Evolutionary conservation across 1,140 invertebrate species (phyloP).

Genomic region (Propsilocerus akamusi): DNA sequence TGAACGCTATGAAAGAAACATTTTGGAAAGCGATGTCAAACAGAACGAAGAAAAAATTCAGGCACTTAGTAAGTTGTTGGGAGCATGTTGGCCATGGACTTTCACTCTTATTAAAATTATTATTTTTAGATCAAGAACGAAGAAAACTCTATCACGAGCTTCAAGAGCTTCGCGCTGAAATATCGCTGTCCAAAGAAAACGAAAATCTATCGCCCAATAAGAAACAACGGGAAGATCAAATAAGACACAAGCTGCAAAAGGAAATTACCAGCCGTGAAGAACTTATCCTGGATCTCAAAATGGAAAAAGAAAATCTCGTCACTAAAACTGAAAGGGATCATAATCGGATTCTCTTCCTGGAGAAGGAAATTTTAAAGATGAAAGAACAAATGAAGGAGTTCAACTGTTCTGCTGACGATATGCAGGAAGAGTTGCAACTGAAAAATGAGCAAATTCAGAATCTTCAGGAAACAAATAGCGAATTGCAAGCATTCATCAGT

Average conservation of each 20-base stretch:
- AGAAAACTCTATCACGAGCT: not conserved
- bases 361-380: not conserved
- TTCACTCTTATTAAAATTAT: not conserved
- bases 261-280: not conserved
- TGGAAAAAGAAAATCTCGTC: not conserved
- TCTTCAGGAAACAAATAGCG: constrained; percentile 11
- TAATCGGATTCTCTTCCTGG: not conserved
- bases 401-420: not conserved
- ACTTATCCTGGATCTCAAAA: not conserved
- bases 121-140: not conserved
- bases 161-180: not conserved
- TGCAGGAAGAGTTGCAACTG: not conserved
- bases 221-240: not conserved
- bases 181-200: not conserved
- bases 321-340: not conserved
- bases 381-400: not conserved
- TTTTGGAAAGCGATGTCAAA: not conserved
- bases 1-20: not conserved
- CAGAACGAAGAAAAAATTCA: not conserved
- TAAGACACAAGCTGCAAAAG: not conserved
- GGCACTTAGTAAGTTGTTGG: not conserved
- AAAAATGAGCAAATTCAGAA: not conserved
- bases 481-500: constrained; percentile 15
- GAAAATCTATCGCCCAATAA: not conserved
- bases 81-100: not conserved